Percentiles rank a stretch among this genome's conserved stretches.
phyloP scores from a whole-genome alignment of 2,888 invertebrate species.

The Atrina japonica region DNA sequence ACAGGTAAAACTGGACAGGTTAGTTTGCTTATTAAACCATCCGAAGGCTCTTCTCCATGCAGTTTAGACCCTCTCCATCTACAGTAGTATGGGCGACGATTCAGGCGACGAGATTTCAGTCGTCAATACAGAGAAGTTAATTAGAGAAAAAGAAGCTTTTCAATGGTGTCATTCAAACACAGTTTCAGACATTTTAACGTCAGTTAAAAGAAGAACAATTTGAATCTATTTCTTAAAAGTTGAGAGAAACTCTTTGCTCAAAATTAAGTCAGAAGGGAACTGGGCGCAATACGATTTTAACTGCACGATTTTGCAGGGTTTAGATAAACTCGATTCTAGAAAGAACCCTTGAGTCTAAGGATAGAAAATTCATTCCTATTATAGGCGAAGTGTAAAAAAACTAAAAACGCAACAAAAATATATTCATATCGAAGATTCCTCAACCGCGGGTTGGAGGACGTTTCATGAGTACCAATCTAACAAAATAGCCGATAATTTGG shows the following conservation, averaged over 20 bases:
- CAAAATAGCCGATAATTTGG: too few species aligned
- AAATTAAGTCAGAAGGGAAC: conserved; percentile 1
- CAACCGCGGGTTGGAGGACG: too few species aligned
- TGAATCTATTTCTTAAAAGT: background rate
- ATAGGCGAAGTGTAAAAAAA: too few species aligned
- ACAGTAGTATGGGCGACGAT: background rate
- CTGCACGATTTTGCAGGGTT: background rate
- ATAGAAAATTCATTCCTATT: too few species aligned
- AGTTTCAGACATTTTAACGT: conserved; percentile 3
- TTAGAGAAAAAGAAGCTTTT: conserved; percentile 2
- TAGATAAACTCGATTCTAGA: conserved; percentile 2
- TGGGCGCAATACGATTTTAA: conserved; percentile 1
- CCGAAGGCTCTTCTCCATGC: too few species aligned
- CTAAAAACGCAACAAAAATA: too few species aligned
- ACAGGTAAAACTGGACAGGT: too few species aligned
- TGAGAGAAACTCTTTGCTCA: conserved; percentile 1
- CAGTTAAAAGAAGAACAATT: background rate
- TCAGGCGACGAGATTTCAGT: background rate
- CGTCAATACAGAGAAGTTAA: conserved; percentile 3
- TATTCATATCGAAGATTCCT: background rate
- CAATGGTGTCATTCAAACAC: background rate
- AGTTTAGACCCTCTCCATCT: background rate
- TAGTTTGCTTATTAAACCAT: too few species aligned
- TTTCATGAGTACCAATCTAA: too few species aligned
- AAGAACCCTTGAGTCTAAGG: too few species aligned